phyloP scores from a whole-genome alignment of 1,140 invertebrate species.

The Wasmannia auropunctata region DNA sequence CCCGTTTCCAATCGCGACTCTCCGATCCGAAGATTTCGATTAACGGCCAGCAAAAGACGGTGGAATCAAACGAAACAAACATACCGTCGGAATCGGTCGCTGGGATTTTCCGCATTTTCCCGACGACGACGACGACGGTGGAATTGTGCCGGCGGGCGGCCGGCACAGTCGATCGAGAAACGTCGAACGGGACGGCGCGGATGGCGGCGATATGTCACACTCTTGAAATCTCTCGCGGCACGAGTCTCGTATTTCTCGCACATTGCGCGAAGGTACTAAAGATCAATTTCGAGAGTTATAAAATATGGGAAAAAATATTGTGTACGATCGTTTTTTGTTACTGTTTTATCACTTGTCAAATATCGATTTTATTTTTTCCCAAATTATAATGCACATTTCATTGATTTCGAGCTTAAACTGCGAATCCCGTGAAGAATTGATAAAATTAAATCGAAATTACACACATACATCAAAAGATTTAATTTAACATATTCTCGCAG shows the following conservation, averaged over 20 bases:
- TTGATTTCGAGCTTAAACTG: not conserved
- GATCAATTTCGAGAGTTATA: not conserved
- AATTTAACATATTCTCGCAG: not conserved
- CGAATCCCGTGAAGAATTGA: not conserved
- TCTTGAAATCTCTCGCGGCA: not conserved
- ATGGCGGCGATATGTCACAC: constrained; percentile 38
- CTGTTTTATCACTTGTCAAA: not conserved
- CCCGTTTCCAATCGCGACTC: not conserved
- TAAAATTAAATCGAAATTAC: not conserved
- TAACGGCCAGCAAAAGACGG: constrained; percentile 56
- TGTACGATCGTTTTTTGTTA: not conserved
- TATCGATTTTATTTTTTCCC: not conserved
- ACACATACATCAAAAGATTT: not conserved
- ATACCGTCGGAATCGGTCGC: not conserved
- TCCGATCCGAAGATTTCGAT: constrained; percentile 59
- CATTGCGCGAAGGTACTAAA: not conserved
- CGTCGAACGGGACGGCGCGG: constrained; percentile 1
- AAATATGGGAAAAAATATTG: not conserved
- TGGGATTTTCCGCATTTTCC: constrained; percentile 19
- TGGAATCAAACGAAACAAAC: constrained; percentile 59
- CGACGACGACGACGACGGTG: not conserved
- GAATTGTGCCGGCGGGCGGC: not conserved
- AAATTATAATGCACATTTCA: not conserved
- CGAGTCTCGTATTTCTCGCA: constrained; percentile 2
- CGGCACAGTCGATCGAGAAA: constrained; percentile 28